These are phyloP conservation scores for Cyphomyrus plagiostoma DNA, from an alignment of 2,113 vertebrate genomes.

Conservation along the genomic window DNA sequence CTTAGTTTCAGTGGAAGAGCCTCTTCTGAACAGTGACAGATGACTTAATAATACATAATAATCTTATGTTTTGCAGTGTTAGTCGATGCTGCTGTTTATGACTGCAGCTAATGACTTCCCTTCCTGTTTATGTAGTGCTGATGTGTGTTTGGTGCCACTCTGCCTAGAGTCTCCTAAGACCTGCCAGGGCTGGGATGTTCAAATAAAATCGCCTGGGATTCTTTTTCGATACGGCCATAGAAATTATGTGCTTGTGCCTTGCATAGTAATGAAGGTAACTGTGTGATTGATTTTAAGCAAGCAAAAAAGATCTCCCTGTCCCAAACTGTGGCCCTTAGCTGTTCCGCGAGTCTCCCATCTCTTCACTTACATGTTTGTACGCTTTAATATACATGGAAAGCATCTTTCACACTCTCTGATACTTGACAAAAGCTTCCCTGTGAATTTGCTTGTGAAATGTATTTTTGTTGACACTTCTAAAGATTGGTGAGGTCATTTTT, in stretches of 20 bases:
- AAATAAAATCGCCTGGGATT: not conserved
- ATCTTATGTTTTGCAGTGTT: not conserved
- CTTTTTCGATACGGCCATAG: not conserved
- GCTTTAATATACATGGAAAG: not conserved
- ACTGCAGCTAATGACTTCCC: not conserved
- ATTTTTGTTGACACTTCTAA: not conserved
- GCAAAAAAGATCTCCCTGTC: not conserved
- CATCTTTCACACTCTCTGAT: not conserved
- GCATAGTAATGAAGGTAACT: not conserved
- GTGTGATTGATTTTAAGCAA: not conserved
- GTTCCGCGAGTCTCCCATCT: not conserved
- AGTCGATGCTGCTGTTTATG: not conserved
- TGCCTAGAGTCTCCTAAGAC: not conserved
- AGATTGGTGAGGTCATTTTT: not conserved
- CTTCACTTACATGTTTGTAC: not conserved
- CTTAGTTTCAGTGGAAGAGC: not conserved
- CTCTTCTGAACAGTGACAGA: not conserved
- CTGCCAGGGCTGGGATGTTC: not conserved
- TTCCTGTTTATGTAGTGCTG: not conserved
- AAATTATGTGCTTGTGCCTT: not conserved
- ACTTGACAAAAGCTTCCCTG: not conserved
- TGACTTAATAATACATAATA: not conserved
- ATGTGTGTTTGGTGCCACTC: not conserved
- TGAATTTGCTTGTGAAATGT: not conserved
- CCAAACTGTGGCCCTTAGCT: not conserved